Percentiles rank a stretch among this genome's conserved stretches.
Conservation (phyloP, 2,888 invertebrate species). For the Trichogramma dendrolimi region DNA sequence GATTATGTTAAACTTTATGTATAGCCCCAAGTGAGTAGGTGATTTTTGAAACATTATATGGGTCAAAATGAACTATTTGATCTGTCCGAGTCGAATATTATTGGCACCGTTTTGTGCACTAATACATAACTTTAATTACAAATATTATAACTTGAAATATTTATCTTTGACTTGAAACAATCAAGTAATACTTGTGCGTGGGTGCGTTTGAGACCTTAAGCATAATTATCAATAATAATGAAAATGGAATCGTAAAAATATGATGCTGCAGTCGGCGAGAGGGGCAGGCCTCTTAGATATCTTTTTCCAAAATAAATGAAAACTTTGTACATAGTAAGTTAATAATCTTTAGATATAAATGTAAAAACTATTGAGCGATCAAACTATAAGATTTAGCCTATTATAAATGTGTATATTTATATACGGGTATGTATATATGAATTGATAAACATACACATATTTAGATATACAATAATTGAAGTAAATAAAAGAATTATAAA, state of each 20-base stretch:
- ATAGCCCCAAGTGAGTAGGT: no score
- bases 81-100: background rate
- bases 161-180: no score
- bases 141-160: background rate
- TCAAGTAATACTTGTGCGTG: no score
- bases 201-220: no score
- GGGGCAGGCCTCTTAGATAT: conserved; percentile 25
- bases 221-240: no score
- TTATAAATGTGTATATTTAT: conserved; percentile 11
- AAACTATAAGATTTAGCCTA: conserved; percentile 20
- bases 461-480: conserved; percentile 15
- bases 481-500: conserved; percentile 10
- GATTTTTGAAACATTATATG: no score
- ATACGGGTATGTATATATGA: conserved; percentile 3
- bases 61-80: background rate
- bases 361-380: conserved; percentile 1
- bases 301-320: conserved; percentile 15
- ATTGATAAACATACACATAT: conserved; percentile 4
- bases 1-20: no score
- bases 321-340: conserved; percentile 29
- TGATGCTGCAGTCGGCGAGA: conserved; percentile 3
- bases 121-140: conserved; percentile 8
- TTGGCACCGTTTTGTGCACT: background rate
- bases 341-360: conserved; percentile 13
- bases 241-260: background rate